Percentiles rank a stretch among this genome's conserved stretches.
Evolutionary conservation across 2,888 invertebrate genomes (phyloP).

Genomic region (Philereme transversata): DNA sequence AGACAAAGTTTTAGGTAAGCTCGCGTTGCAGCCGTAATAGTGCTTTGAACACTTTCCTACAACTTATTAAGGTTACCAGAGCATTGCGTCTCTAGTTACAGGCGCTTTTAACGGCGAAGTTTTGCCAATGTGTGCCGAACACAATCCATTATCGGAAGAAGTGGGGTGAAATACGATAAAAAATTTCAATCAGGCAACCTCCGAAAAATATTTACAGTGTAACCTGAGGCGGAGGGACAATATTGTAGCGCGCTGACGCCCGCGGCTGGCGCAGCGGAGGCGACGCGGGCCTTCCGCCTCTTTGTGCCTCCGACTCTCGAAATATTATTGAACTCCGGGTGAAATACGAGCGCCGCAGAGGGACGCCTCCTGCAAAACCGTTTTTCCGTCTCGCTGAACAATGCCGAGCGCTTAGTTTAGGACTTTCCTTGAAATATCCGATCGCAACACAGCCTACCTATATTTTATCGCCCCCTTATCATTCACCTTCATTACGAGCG

Average conservation of each 20-base stretch:
- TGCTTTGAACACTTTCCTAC: constrained; percentile 24
- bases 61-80: constrained; percentile 24
- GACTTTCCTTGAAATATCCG: constrained; percentile 57
- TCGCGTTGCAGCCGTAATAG: constrained; percentile 18
- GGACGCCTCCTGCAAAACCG: constrained; percentile 73
- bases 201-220: constrained; percentile 82
- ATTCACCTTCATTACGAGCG: constrained; percentile 37
- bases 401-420: constrained; percentile 71
- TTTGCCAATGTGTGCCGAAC: constrained; percentile 60
- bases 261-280: constrained; percentile 57
- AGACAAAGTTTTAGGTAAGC: constrained; percentile 25
- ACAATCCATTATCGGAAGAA: constrained; percentile 73
- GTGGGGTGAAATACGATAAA: constrained; percentile 78
- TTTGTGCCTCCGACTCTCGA: constrained; percentile 76
- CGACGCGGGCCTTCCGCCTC: constrained; percentile 73
- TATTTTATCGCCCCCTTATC: constrained; percentile 36
- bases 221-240: constrained; percentile 79
- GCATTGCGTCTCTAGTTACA: constrained; percentile 41
- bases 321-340: constrained; percentile 81
- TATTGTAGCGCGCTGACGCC: constrained; percentile 77
- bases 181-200: constrained; percentile 79
- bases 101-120: constrained; percentile 45
- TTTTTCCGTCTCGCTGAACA: constrained; percentile 79
- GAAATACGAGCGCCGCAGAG: constrained; percentile 78
- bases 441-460: constrained; percentile 41